phyloP scores from a whole-genome alignment of 2,113 vertebrate species.

The Pangasianodon gigas region DNA sequence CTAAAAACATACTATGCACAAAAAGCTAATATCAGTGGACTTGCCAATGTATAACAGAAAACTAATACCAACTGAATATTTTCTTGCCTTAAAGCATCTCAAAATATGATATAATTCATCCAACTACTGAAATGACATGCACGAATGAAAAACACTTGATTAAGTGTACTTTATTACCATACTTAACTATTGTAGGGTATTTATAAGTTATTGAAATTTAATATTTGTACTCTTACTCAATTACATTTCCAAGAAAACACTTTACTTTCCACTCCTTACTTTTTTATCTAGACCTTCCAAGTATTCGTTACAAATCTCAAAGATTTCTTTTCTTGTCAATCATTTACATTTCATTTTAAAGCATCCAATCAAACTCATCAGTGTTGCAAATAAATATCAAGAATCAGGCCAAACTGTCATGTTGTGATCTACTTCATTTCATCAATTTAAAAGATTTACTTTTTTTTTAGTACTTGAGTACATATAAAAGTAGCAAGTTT shows the following conservation, averaged over 20 bases:
- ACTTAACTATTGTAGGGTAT: background rate
- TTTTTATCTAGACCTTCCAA: background rate
- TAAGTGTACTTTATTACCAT: background rate
- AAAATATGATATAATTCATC: background rate
- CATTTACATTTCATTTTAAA: too few relatives aligned
- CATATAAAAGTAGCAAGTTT: background rate
- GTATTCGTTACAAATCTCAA: too few relatives aligned
- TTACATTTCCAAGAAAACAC: background rate
- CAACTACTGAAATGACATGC: background rate
- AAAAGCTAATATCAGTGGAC: too few relatives aligned
- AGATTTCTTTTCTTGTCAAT: too few relatives aligned
- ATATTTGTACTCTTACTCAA: background rate
- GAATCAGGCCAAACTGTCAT: background rate
- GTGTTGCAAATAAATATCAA: background rate
- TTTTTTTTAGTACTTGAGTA: background rate
- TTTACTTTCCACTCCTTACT: too few relatives aligned
- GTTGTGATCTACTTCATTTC: background rate
- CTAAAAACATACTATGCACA: too few relatives aligned
- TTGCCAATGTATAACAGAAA: background rate
- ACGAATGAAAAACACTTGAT: too few relatives aligned
- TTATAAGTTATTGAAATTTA: background rate
- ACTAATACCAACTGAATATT: background rate
- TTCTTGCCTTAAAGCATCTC: background rate
- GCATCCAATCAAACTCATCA: background rate
- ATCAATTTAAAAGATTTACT: background rate